Evolutionary conservation across 2,888 invertebrate genomes (phyloP).

Genomic region (Aporophyla lueneburgensis): DNA sequence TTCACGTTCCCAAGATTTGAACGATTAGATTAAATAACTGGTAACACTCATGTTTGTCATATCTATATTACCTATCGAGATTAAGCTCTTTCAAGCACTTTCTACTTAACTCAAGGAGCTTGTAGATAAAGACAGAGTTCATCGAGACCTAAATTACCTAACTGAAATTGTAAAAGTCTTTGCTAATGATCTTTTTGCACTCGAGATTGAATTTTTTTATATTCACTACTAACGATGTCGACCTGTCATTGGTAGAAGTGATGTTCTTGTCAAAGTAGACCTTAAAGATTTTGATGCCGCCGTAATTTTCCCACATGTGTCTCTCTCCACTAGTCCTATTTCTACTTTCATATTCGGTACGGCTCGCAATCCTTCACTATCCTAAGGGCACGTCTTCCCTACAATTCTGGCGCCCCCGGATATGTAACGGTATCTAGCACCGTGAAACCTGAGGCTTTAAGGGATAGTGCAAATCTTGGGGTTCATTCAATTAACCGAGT

Average conservation of each 20-base stretch:
- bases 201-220: not conserved
- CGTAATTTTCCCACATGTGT: not conserved
- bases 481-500: no score
- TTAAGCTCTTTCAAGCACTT: constrained; percentile 43
- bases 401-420: no score
- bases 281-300: not conserved
- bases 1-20: constrained; percentile 41
- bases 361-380: no score
- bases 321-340: no score
- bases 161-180: constrained; percentile 23
- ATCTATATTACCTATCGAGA: constrained; percentile 41
- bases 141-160: constrained; percentile 6
- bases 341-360: no score
- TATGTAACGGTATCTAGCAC: no score
- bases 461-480: no score
- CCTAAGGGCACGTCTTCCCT: no score
- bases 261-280: not conserved
- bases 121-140: constrained; percentile 39
- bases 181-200: constrained; percentile 20
- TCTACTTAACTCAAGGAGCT: constrained; percentile 53
- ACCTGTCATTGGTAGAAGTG: not conserved
- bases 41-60: constrained; percentile 34
- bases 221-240: not conserved
- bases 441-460: no score
- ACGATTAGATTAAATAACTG: constrained; percentile 52